Conservation (phyloP, 2,113 vertebrate species). For the Scomber scombrus region DNA sequence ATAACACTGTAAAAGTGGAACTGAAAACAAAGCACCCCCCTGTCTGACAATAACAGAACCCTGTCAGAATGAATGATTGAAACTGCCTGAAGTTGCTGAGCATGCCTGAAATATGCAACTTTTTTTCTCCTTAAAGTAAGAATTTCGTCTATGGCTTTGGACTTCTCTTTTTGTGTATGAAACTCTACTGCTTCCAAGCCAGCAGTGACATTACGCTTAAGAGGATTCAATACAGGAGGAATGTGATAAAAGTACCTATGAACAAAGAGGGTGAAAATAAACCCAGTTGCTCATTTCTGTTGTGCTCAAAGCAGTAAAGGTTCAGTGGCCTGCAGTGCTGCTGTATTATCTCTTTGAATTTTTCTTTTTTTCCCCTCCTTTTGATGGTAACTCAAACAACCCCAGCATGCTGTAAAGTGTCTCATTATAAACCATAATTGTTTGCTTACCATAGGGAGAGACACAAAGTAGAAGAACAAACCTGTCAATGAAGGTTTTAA, state of each 20-base stretch:
- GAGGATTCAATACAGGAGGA: not conserved
- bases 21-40: constrained; percentile 28
- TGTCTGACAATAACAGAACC: constrained; percentile 1
- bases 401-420: constrained; percentile 8
- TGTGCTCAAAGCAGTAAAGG: constrained; percentile 1
- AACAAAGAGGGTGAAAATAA: constrained; percentile 21
- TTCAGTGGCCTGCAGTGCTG: not conserved
- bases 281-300: not conserved
- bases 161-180: too few relatives aligned
- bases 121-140: not conserved
- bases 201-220: constrained; percentile 6
- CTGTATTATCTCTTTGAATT: constrained; percentile 21
- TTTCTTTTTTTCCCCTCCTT: not conserved
- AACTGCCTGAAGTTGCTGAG: not conserved
- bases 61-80: not conserved
- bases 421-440: constrained; percentile 53
- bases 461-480: constrained; percentile 8
- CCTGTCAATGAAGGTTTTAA: not conserved
- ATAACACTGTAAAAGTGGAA: constrained; percentile 11
- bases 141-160: constrained; percentile 8
- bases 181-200: not conserved
- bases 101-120: not conserved
- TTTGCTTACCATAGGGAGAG: constrained; percentile 31
- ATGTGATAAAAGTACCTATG: not conserved
- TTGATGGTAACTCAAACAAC: not conserved